Conservation (phyloP, 2,113 vertebrate species). For the Ptilonorhynchus violaceus region DNA sequence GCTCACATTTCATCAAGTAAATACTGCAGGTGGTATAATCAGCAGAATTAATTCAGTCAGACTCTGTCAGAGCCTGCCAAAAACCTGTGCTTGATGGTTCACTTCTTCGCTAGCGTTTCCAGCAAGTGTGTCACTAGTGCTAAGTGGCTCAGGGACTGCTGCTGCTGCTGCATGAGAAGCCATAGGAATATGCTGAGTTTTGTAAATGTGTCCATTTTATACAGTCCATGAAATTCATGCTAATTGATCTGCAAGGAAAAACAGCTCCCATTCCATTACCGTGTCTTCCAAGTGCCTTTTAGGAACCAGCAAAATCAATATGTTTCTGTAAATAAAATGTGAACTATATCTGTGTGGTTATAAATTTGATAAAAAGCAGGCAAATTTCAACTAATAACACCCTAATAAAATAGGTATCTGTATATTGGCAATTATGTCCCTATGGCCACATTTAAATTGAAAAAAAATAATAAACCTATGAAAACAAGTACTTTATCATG, state of each 20-base stretch:
- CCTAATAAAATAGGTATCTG: background rate
- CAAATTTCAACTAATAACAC: constrained; percentile 60
- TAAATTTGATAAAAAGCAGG: constrained; percentile 62
- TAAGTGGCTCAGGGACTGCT: constrained; percentile 43
- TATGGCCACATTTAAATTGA: background rate
- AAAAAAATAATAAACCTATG: background rate
- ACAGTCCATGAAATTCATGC: constrained; percentile 71
- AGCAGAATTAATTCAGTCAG: constrained; percentile 70
- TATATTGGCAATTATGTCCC: background rate
- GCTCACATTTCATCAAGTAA: constrained; percentile 50
- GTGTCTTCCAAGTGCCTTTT: constrained; percentile 68
- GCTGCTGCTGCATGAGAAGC: constrained; percentile 55
- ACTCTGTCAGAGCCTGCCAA: constrained; percentile 61
- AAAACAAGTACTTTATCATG: background rate
- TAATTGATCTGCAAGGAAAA: constrained; percentile 71
- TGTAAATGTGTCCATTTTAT: constrained; percentile 59
- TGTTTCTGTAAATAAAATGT: constrained; percentile 73
- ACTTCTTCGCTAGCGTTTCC: constrained; percentile 31
- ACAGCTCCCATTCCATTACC: constrained; percentile 52
- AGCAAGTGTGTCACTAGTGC: constrained; percentile 61
- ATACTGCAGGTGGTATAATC: constrained; percentile 67
- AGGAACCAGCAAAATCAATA: constrained; percentile 71
- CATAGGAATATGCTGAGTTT: constrained; percentile 68
- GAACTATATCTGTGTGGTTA: constrained; percentile 35
- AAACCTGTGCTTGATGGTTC: constrained; percentile 44